Base-by-base conservation (phyloP, 2,888 invertebrate species). In the Cenopis cana region DNA sequence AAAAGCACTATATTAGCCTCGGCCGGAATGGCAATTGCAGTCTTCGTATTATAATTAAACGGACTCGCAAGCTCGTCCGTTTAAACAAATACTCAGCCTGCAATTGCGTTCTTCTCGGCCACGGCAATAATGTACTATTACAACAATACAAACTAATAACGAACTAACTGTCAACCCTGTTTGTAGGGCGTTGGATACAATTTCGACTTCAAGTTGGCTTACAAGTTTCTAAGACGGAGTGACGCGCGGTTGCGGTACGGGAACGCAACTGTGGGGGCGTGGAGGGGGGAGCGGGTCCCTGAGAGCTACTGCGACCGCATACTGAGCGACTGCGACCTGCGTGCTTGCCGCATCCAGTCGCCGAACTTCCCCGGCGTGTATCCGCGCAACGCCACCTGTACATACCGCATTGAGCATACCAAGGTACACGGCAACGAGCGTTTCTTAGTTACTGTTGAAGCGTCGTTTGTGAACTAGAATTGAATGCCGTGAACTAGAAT, bases 291-390 rank as follows among this genome's bases (percentile, higher is more conserved):
- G 79, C 90, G 96, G 72, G 95, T 96, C 62, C 94, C 95, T 18
- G 96, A 96, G 75, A 96, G 96, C 74, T 97, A 97, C 87, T 97
- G 97, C 89, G 97, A 97, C 91, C 95, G 97, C 81, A 95, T 97
- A 79, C 94, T 97, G 79, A 96, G 96, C 82, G 96, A 96, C 85
- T 97, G 97, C 87, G 96, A 96, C 87, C 94, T 95, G 73, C 88
- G 90, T 76, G 92, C 93, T 57, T 96, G 96, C 89, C 95, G 97
- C 74, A 95, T 97, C 74, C 97, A 97, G 89, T 97, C 97, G 29
- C 98, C 98, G 12, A 98, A 98, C 94, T 98, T 97, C 88, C 98
- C 98, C 12, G 98, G 98, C 66, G 96, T 97, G 76, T 98, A 98
- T 89, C 98, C 98, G 6, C 94, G 97, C 73, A 98, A 98, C 88